Conservation (phyloP, 2,797 vertebrate species). For the Sphenopsis melanotis region DNA sequence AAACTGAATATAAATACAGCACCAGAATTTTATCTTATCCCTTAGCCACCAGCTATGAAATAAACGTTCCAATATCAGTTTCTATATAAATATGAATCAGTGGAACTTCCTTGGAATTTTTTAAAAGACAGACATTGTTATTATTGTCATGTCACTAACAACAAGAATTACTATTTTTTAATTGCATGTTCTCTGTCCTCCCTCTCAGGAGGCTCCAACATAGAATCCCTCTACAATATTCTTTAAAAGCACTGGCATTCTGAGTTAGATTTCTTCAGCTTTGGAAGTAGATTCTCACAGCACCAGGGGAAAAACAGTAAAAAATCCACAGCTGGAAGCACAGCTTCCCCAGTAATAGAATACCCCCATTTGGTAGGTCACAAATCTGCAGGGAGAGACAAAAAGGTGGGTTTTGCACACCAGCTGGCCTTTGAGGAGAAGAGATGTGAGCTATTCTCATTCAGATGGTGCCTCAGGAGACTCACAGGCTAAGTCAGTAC, state of each 20-base stretch:
- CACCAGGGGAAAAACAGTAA: not conserved
- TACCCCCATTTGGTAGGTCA: not conserved
- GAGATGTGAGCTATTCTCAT: not conserved
- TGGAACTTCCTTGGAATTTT: not conserved
- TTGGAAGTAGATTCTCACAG: not conserved
- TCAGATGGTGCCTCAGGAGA: not conserved
- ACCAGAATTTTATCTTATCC: conserved; percentile 63
- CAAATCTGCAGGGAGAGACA: not conserved
- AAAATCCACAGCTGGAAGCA: not conserved
- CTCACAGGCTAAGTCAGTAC: not conserved
- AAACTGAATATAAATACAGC: conserved; percentile 67
- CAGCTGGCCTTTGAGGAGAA: not conserved
- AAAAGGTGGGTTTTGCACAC: not conserved
- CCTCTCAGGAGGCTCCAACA: not conserved
- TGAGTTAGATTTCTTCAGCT: not conserved
- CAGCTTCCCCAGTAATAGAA: not conserved
- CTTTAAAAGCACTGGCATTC: conserved; percentile 33
- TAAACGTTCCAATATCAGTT: conserved; percentile 50
- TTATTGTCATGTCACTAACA: not conserved
- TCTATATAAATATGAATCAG: conserved; percentile 38
- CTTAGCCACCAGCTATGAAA: conserved; percentile 51
- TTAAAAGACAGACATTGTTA: not conserved
- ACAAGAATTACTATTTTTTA: conserved; percentile 40
- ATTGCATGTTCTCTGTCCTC: conserved; percentile 12
- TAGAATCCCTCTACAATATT: not conserved